Base-by-base conservation (phyloP, 1,140 invertebrate genomes). In the Leptopilina clavipes region DNA sequence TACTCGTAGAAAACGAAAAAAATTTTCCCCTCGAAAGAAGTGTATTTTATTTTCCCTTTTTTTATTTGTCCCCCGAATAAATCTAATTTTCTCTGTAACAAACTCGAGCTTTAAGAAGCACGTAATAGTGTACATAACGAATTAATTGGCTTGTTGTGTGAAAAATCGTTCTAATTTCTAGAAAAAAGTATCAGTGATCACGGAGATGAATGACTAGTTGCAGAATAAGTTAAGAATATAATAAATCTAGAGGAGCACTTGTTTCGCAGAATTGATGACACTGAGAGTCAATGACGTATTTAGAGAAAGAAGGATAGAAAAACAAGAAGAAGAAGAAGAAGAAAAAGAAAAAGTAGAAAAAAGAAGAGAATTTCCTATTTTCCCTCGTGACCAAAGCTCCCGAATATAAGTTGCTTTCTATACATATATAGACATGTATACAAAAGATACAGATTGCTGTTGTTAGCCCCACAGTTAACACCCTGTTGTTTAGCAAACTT, bases 391-490 rank as follows among this genome's bases (percentile, higher is more conserved):
- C 54, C 65, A 6, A 65, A 65, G 22, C n/a, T n/a, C n/a, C n/a
- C n/a, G 25, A 65, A 19, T 40, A 40, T 40, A 25, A 31, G 25
- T 56, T 19, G 48, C 25, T 31, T 31, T 40, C 5, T 40, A 9
- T 40, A 44, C 5, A 7, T n/a, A 40, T 54, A 73, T 14, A 11
- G 56, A 59, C n/a, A 73, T 54, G 37, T 6, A 40, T 40, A 40
- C 37, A 22, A 71, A 70, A 45, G 84, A 86, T 90, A 90, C 85
- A 81, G 85, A 90, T 90, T 81, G 86, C 84, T 86, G 86, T 89
- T 87, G 86, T 89, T 90, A 89, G 79, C 73, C 75, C 37, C 65
- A 83, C 87, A 87, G 88, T 90, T 90, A 90, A 86, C 88, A 85
- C 84, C 84, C 80, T 73, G 82, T 86, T 88, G 85, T 87, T 87